Evolutionary conservation across 1,140 invertebrate genomes (phyloP), one percentile per base, ranked within the genome.

Genomic region (Mercenaria mercenaria): DNA sequence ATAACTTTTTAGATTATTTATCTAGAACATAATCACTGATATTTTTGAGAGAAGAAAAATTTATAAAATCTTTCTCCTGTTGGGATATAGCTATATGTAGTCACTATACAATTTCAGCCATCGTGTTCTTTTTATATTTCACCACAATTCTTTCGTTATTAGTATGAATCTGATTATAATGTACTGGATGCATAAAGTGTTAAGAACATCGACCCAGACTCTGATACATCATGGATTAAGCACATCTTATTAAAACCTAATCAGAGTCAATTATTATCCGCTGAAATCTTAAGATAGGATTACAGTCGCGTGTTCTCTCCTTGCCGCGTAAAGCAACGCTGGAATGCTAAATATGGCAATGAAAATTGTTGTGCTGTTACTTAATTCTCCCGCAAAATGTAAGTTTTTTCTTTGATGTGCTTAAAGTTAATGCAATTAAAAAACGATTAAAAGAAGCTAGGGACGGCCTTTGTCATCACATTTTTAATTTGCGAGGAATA

Each of bases 201-300:
- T 1, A 20, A 72, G 67, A 79, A 50, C 43, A 47, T 79, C 67
- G 67, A 72, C 67, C 80, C n/a, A n/a, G 52, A 41, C 52, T 39
- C 15, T 64, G 26, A 26, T 41, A 61, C 32, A 43, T 41, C 67
- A 41, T 15, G 77, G 76, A 88, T 88, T 88, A 88, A 41, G n/a
- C 34, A 1, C 37, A n/a, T 32, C 61, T 81, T 56, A 88, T 88
- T 32, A 80, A 88, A 80, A 59, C 26, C 32, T 81, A 81, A 88
- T 88, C 61, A 72, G 32, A 88, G 72, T 79, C 77, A 81, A 81
- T 79, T 77, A 88, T 88, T 88, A 72, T 81, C 77, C 29, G 34
- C 56, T 43, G 39, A 52, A 61, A 67, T 88, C 76, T 79, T 69
- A 43, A 26, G 72, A 56, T 59, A 50, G 86, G 86, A 41, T 81